phyloP scores from a whole-genome alignment of 2,797 vertebrate genomes.

The Nannoperca australis region DNA sequence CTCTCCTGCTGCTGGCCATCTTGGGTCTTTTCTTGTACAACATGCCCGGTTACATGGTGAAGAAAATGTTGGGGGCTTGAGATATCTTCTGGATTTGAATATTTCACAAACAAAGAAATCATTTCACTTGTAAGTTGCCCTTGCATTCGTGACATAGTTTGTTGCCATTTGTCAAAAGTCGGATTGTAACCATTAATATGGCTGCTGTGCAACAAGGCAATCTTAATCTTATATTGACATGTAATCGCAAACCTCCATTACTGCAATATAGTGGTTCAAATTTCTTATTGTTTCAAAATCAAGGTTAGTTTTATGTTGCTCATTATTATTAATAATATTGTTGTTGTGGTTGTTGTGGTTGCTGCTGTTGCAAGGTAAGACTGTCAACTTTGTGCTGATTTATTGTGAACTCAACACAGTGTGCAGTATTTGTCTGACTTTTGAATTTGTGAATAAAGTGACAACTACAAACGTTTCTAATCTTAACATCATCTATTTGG shows the following conservation, averaged over 20 bases:
- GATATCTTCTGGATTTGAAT: neutral
- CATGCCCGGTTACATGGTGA: slow-evolving; percentile 97
- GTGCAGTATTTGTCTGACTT: slow-evolving; percentile 43
- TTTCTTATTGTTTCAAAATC: slow-evolving; percentile 23
- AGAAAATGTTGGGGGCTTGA: slow-evolving; percentile 95
- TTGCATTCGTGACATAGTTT: slow-evolving; percentile 7
- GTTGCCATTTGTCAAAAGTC: slow-evolving; percentile 22
- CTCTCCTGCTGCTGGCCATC: slow-evolving; percentile 90
- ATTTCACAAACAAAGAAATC: neutral
- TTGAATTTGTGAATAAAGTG: slow-evolving; percentile 60
- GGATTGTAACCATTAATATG: neutral
- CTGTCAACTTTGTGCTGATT: slow-evolving; percentile 37
- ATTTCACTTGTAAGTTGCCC: neutral
- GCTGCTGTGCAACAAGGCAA: neutral
- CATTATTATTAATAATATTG: neutral
- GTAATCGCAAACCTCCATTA: slow-evolving; percentile 6
- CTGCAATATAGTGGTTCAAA: slow-evolving; percentile 10
- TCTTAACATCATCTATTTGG: neutral
- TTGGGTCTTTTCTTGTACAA: slow-evolving; percentile 95
- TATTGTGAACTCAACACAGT: slow-evolving; percentile 40
- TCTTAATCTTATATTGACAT: slow-evolving; percentile 12
- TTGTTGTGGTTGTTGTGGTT: slow-evolving; percentile 19
- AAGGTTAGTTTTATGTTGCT: neutral
- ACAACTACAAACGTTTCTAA: slow-evolving; percentile 20
- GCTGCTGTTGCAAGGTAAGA: slow-evolving; percentile 11